Base-by-base conservation (phyloP, 1,140 invertebrate species). In the Stegodyphus mimosarum region DNA sequence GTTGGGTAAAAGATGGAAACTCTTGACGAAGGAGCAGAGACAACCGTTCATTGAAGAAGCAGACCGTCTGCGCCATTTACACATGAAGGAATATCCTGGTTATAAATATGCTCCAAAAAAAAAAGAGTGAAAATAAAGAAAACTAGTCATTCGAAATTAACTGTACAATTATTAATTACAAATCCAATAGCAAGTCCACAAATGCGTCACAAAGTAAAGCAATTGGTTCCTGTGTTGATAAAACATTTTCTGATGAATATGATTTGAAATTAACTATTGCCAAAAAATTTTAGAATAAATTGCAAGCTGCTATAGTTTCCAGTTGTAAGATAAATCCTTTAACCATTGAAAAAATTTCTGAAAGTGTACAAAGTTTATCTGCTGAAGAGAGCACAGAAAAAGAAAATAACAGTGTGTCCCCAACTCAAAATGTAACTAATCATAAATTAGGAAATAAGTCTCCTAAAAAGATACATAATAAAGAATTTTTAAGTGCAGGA, bases 31-130 rank as follows among this genome's bases (percentile, higher is more conserved):
- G 49, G 94, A 94, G 49, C 95, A 97, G 89, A 93, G 96, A 87
- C 93, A 95, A 88, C 97, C 97, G 0, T 99, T 96, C 90, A 96
- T 98, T 86, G 95, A 96, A 55, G 97, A 99, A 90, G 97, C 98
- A 0, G 97, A 97, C 89, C 92, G 95, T 76, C 92, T 99, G 0
- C 92, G 97, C 63, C 93, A 96, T 88, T 92, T 98, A 67, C 98
- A 99, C 90, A 94, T 96, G 93, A 94, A 95, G 89, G 96, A 99
- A 89, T 98, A 98, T 90, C 98, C 98, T 0, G 95, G 98, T 90
- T 99, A 99, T 92, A 99, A 99, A 90, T 99, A 99, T 92, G 92
- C 95, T 88, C 97, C 97, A n/a, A n/a, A 7, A 93, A 96, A 90
- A 98, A 97, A 92, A 98, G 97, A 83, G 53, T 48, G 52, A 87